These are phyloP conservation scores for Caenorhabditis angaria DNA, from an alignment of 2,888 invertebrate species.

Conservation along the genomic window DNA sequence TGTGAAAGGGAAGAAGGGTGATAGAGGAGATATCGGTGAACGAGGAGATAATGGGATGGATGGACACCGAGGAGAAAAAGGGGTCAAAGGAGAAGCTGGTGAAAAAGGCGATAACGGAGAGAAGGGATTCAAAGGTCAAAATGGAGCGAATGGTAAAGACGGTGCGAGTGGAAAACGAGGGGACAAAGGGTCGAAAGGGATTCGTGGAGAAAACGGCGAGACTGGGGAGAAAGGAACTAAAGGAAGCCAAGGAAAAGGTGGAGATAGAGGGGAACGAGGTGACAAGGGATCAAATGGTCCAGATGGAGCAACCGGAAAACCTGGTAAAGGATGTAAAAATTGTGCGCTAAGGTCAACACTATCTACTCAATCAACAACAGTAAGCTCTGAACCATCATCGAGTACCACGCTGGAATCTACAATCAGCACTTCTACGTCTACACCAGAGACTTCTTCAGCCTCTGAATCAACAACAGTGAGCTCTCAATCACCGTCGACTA, in stretches of 20 bases:
- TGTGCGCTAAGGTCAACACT: too few relatives aligned
- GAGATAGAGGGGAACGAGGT: neutral
- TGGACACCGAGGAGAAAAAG: neutral
- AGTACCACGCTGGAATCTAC: too few relatives aligned
- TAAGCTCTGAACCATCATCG: too few relatives aligned
- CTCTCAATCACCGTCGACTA: too few relatives aligned
- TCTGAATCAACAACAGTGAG: too few relatives aligned
- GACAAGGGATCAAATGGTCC: neutral
- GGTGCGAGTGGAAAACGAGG: neutral
- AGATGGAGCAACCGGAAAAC: too few relatives aligned
- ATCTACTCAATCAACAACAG: too few relatives aligned
- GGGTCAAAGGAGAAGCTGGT: neutral
- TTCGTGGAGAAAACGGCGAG: neutral
- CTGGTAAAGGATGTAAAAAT: too few relatives aligned
- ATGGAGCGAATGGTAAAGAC: neutral
- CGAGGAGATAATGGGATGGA: neutral
- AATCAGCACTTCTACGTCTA: too few relatives aligned
- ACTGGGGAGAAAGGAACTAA: neutral
- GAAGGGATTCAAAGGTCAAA: neutral
- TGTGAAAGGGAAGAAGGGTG: neutral
- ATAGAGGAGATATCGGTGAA: neutral
- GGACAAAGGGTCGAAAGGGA: neutral
- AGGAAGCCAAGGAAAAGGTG: neutral
- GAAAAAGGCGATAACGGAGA: conserved; percentile 1
- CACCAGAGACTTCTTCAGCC: too few relatives aligned